Evolutionary conservation across 2,113 vertebrate genomes (phyloP).

Genomic region (Malurus alboscapulatus): DNA sequence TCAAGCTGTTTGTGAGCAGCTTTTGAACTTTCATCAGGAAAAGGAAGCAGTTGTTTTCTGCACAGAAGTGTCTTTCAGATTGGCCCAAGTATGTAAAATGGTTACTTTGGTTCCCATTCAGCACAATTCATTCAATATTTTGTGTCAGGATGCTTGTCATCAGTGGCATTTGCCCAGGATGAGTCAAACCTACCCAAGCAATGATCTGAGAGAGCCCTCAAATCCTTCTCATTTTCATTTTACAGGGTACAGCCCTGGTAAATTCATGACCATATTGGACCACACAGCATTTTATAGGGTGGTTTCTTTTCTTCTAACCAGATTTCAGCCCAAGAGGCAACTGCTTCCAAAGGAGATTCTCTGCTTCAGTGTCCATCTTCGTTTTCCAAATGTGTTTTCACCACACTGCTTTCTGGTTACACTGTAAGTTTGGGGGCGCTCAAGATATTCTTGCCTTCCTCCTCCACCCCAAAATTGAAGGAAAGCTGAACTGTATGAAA

Average conservation of each 20-base stretch:
- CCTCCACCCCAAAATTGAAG: not conserved
- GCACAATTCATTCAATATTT: slow-evolving; percentile 36
- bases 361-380: not conserved
- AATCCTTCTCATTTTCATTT: slow-evolving; percentile 27
- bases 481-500: not conserved
- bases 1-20: not conserved
- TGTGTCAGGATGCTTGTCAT: slow-evolving; percentile 28
- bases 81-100: not conserved
- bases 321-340: not conserved
- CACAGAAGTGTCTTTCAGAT: slow-evolving; percentile 30
- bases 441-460: not conserved
- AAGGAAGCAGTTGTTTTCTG: slow-evolving; percentile 25
- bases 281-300: not conserved
- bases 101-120: slow-evolving; percentile 35
- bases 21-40: not conserved
- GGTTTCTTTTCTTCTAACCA: not conserved
- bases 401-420: not conserved
- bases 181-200: not conserved
- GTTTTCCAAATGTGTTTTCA: slow-evolving; percentile 9
- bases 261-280: not conserved
- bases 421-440: not conserved
- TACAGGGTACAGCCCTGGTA: not conserved
- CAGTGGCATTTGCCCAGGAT: slow-evolving; percentile 7
- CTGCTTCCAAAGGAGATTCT: not conserved
- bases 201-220: not conserved